These are phyloP conservation scores for Poeciliopsis prolifica DNA, from an alignment of 2,113 vertebrate genomes.

Conservation along the genomic window DNA sequence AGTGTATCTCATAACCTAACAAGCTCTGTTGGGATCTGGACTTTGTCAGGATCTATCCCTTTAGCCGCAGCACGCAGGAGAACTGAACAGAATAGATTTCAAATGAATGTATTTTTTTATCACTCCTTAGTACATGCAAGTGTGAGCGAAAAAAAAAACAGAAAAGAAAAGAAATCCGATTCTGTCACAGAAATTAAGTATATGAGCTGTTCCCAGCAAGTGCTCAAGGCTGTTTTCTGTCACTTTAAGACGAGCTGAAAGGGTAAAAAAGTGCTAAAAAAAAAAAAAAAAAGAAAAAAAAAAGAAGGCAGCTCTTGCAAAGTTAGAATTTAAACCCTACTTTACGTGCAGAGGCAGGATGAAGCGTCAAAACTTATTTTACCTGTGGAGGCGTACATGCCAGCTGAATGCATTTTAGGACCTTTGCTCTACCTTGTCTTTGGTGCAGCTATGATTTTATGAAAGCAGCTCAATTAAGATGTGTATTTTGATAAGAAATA, in stretches of 20 bases:
- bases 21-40: conserved; percentile 7
- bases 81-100: neutral
- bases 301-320: neutral
- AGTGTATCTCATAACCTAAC: conserved; percentile 29
- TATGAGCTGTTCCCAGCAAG: conserved; percentile 2
- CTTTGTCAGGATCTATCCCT: conserved; percentile 1
- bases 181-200: neutral
- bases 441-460: conserved; percentile 3
- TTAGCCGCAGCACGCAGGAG: neutral
- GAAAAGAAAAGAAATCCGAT: neutral
- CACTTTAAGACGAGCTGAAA: conserved; percentile 8
- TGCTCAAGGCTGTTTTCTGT: conserved; percentile 22
- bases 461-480: neutral
- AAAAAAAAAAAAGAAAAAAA: conserved; percentile 4
- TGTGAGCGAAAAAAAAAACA: neutral
- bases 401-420: neutral
- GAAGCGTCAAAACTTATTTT: neutral
- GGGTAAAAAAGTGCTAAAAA: conserved; percentile 3
- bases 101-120: conserved; percentile 10
- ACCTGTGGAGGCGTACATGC: neutral
- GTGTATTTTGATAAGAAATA: neutral
- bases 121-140: conserved; percentile 1
- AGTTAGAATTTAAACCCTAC: conserved; percentile 28
- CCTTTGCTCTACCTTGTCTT: neutral
- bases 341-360: conserved; percentile 5